Conservation (phyloP, 1,140 invertebrate genomes). For the Hycleus phaleratus region DNA sequence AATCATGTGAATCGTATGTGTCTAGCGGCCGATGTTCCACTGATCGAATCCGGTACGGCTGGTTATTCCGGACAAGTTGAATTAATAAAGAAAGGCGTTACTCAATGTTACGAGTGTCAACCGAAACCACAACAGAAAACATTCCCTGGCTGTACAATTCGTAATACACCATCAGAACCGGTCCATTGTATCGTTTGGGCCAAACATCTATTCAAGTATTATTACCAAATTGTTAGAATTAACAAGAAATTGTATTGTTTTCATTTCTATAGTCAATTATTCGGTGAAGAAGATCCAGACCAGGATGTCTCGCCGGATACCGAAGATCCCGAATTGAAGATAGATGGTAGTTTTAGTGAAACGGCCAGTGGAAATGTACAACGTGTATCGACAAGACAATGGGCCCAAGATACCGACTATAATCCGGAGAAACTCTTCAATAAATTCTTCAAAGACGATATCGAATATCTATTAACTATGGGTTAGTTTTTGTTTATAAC, state of each 20-base stretch:
- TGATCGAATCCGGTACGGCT: constrained; percentile 95
- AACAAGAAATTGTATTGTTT: constrained; percentile 3
- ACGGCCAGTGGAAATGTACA: constrained; percentile 59
- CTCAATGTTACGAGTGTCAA: constrained; percentile 96
- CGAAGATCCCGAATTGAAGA: constrained; percentile 77
- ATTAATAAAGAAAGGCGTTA: constrained; percentile 78
- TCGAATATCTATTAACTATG: constrained; percentile 92
- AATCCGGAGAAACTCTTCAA: constrained; percentile 75
- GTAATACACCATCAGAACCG: constrained; percentile 98
- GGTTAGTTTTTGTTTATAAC: constrained; percentile 22
- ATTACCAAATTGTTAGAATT: constrained; percentile 34
- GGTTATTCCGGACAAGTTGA: constrained; percentile 94
- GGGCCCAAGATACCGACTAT: constrained; percentile 80
- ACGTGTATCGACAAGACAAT: constrained; percentile 79
- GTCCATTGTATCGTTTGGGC: constrained; percentile 99
- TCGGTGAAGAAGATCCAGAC: constrained; percentile 92
- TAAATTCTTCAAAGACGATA: constrained; percentile 94
- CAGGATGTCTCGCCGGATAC: constrained; percentile 97
- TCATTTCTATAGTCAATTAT: constrained; percentile 72
- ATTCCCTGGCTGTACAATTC: constrained; percentile 96
- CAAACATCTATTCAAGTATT: constrained; percentile 95
- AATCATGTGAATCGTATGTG: constrained; percentile 99
- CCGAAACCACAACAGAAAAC: constrained; percentile 87
- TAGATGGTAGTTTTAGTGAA: constrained; percentile 41
- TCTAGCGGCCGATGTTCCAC: constrained; percentile 83